A percentile compares a stretch with the other conserved stretches of the same genome.
Conservation (phyloP, 2,113 vertebrate genomes). For the Pleuronectes platessa region DNA sequence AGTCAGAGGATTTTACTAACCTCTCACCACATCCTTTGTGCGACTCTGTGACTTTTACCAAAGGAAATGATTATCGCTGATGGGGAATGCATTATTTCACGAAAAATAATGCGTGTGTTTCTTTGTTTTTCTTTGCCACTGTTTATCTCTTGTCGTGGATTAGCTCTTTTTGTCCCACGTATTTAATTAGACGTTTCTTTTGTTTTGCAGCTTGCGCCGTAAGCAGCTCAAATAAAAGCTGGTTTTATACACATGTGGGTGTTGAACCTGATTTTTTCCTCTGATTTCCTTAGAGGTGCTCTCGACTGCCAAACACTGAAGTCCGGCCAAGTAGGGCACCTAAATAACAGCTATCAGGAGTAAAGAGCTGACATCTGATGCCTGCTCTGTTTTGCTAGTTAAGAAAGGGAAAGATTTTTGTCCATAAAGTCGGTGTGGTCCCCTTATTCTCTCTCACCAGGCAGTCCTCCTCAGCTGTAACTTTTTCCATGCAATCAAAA, state of each 20-base stretch:
- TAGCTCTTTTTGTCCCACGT: background rate
- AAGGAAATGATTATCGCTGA: constrained; percentile 27
- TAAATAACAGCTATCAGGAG: constrained; percentile 68
- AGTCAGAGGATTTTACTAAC: constrained; percentile 49
- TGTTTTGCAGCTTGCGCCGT: constrained; percentile 19
- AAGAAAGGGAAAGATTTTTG: constrained; percentile 59
- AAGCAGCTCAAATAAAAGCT: constrained; percentile 41
- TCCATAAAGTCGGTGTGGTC: constrained; percentile 75
- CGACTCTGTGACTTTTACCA: constrained; percentile 36
- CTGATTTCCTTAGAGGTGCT: constrained; percentile 64
- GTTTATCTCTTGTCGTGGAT: background rate
- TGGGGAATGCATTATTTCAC: constrained; percentile 3
- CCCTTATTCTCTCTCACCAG: constrained; percentile 57
- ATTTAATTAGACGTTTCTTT: constrained; percentile 17
- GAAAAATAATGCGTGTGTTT: background rate
- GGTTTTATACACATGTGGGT: constrained; percentile 37
- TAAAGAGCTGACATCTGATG: constrained; percentile 61
- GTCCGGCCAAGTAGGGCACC: constrained; percentile 74
- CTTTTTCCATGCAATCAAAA: constrained; percentile 65
- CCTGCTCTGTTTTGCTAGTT: constrained; percentile 62
- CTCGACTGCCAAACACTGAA: constrained; percentile 66
- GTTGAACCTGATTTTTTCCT: constrained; percentile 66
- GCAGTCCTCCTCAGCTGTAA: constrained; percentile 47
- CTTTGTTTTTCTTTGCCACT: constrained; percentile 3
- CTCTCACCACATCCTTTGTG: constrained; percentile 62